These are phyloP conservation scores for Chunga burmeisteri DNA, from an alignment of 2,113 vertebrate genomes.

Conservation along the genomic window DNA sequence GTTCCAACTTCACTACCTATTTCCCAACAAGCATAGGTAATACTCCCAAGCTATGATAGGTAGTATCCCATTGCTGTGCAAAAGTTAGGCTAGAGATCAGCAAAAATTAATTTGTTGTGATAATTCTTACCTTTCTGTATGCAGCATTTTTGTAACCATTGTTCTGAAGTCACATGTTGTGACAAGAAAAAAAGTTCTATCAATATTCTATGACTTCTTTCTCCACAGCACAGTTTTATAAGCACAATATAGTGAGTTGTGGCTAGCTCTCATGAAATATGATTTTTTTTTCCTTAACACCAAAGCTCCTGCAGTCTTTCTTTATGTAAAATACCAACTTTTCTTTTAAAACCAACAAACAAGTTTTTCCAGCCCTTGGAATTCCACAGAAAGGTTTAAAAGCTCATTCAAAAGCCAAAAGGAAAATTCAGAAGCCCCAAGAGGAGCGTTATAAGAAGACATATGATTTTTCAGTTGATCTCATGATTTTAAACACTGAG, in stretches of 20 bases:
- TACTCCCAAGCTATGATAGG: background rate
- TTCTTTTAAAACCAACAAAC: background rate
- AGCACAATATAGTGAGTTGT: background rate
- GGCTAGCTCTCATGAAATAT: background rate
- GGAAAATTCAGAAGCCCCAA: background rate
- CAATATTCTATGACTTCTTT: background rate
- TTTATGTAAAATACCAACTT: background rate
- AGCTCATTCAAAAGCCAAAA: background rate
- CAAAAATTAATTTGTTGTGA: background rate
- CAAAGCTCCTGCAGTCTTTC: background rate
- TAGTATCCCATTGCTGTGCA: background rate
- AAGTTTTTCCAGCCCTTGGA: background rate
- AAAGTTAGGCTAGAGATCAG: background rate
- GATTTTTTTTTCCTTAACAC: background rate
- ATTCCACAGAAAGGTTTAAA: background rate
- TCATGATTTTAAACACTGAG: background rate
- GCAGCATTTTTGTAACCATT: background rate
- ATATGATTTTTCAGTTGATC: background rate
- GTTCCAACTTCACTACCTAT: background rate
- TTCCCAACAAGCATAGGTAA: background rate
- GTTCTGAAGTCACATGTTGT: background rate
- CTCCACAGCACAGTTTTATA: background rate
- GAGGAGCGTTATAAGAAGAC: background rate
- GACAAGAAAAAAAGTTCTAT: background rate
- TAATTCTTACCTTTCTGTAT: background rate